Conservation (phyloP, 2,888 invertebrate genomes). For the Mythimna albipuncta region DNA sequence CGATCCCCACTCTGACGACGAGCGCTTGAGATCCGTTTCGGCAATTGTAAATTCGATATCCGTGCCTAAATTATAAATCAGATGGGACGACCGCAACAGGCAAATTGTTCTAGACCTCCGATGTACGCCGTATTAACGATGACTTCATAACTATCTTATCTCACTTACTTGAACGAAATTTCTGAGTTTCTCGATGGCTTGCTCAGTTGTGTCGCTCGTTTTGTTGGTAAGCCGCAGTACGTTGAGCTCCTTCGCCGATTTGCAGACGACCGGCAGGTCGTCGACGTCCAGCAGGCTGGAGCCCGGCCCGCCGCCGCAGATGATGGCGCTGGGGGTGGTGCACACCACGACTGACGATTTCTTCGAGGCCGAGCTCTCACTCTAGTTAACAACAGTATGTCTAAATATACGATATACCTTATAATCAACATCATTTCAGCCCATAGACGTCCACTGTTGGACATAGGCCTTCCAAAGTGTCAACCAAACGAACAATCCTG, state of each 20-base stretch:
- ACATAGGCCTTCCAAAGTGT: too few relatives aligned
- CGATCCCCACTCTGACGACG: too few relatives aligned
- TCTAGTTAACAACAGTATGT: constrained; percentile 81
- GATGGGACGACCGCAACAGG: too few relatives aligned
- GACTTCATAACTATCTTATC: neutral
- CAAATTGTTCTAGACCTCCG: too few relatives aligned
- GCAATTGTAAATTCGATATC: too few relatives aligned
- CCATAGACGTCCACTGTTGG: too few relatives aligned
- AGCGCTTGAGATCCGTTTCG: too few relatives aligned
- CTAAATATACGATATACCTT: constrained; percentile 71
- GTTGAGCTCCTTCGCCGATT: constrained; percentile 59
- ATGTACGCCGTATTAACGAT: too few relatives aligned
- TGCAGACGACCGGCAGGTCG: constrained; percentile 19
- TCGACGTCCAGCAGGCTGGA: constrained; percentile 30
- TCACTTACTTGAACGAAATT: constrained; percentile 74
- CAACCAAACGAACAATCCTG: too few relatives aligned
- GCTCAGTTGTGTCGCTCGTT: constrained; percentile 78
- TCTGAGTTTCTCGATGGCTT: constrained; percentile 81
- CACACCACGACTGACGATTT: constrained; percentile 68
- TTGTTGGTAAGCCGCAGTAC: constrained; percentile 71
- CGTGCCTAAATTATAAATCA: too few relatives aligned
- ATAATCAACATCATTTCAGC: neutral
- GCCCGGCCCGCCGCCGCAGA: constrained; percentile 46
- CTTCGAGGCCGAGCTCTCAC: constrained; percentile 75
- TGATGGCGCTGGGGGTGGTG: constrained; percentile 59